Evolutionary conservation across 2,113 vertebrate genomes (phyloP).

Genomic region (Centropus unirufus): DNA sequence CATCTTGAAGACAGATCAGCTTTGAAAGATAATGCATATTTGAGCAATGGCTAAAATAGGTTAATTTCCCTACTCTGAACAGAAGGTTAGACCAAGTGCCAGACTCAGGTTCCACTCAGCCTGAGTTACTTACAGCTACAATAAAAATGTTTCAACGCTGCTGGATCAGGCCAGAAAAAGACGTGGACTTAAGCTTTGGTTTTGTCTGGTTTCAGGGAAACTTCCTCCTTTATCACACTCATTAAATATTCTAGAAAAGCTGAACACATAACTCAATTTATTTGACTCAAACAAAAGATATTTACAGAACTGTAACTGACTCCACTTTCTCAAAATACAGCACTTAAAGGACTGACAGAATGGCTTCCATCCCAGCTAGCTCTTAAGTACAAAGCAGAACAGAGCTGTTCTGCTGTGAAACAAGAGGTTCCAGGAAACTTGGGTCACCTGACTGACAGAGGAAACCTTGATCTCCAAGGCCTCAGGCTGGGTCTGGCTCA

Average conservation of each 20-base stretch:
- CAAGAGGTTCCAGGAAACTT: neutral
- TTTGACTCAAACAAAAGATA: constrained; percentile 21
- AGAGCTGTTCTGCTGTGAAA: neutral
- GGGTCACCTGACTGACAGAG: neutral
- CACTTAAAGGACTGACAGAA: neutral
- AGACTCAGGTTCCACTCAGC: neutral
- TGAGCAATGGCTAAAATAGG: neutral
- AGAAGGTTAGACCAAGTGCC: neutral
- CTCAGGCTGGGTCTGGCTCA: neutral
- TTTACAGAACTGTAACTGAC: neutral
- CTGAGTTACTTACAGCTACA: neutral
- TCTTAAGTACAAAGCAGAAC: neutral
- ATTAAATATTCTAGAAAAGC: neutral
- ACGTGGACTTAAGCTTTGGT: neutral
- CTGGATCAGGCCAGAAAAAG: neutral
- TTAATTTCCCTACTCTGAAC: neutral
- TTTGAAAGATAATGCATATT: neutral
- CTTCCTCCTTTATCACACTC: neutral
- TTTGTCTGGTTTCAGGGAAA: neutral
- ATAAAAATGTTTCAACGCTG: neutral
- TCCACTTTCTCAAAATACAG: neutral
- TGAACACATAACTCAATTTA: neutral
- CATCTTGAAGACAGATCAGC: neutral
- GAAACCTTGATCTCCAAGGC: neutral
- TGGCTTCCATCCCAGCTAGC: neutral